phyloP scores from a whole-genome alignment of 2,797 vertebrate genomes.

The Rhinophrynus dorsalis region DNA sequence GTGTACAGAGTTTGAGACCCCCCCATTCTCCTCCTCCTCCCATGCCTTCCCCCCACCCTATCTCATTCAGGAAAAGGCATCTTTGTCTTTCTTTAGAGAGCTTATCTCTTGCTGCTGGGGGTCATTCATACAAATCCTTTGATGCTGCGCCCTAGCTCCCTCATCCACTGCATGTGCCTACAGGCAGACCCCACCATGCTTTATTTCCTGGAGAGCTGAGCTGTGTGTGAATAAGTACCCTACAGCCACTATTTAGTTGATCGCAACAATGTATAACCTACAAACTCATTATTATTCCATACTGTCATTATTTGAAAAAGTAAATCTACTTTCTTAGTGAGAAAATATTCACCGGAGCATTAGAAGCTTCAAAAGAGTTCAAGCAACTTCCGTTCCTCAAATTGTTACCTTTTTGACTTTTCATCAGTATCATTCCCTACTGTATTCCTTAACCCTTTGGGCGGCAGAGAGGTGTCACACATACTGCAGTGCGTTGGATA shows the following conservation, averaged over 20 bases:
- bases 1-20: neutral
- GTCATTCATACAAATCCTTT: conserved; percentile 32
- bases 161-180: conserved; percentile 5
- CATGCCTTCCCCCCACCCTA: neutral
- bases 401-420: no score
- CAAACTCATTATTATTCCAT: no score
- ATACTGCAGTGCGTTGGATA: no score
- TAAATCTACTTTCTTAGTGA: no score
- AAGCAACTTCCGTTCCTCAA: no score
- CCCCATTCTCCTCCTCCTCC: no score
- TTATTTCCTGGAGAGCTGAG: conserved; percentile 20
- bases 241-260: conserved; percentile 4
- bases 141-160: conserved; percentile 8
- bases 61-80: conserved; percentile 20
- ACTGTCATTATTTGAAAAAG: no score
- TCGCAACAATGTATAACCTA: conserved; percentile 18
- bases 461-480: no score
- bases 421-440: no score
- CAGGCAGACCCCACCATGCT: conserved; percentile 5
- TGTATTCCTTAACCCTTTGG: no score
- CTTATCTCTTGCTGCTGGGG: conserved; percentile 34
- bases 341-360: no score
- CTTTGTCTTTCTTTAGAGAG: conserved; percentile 23
- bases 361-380: no score
- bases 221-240: conserved; percentile 12